A percentile compares a stretch with the other conserved stretches of the same genome.
phyloP scores from a whole-genome alignment of 2,888 invertebrate species.

The Phyllotreta cruciferae region DNA sequence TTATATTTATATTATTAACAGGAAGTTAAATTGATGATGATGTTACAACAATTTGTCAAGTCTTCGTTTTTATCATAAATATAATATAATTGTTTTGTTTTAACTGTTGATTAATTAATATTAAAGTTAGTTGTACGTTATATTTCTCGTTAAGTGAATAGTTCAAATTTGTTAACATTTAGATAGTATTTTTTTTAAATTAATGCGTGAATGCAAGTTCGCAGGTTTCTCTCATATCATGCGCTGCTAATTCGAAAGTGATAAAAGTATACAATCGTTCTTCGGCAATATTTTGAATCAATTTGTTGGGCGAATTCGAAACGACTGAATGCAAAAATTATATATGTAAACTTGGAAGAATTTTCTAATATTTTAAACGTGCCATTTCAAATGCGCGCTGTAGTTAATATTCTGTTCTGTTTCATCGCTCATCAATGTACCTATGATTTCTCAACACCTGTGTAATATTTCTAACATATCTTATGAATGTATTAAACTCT shows the following conservation, averaged over 20 bases:
- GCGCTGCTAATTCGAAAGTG: too few relatives aligned
- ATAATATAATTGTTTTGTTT: slow-evolving; percentile 27
- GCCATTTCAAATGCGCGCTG: not conserved
- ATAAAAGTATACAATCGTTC: too few relatives aligned
- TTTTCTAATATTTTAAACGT: not conserved
- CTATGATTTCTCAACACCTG: slow-evolving; percentile 32
- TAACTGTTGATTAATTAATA: slow-evolving; percentile 16
- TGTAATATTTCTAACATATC: slow-evolving; percentile 46
- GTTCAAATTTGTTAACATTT: slow-evolving; percentile 20
- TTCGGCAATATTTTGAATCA: too few relatives aligned
- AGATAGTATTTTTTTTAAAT: slow-evolving; percentile 8
- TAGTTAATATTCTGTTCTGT: slow-evolving; percentile 12
- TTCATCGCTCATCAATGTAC: slow-evolving; percentile 26
- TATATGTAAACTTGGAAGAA: too few relatives aligned
- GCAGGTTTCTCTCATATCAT: too few relatives aligned
- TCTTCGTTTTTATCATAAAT: slow-evolving; percentile 9
- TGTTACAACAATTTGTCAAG: not conserved
- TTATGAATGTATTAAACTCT: slow-evolving; percentile 43
- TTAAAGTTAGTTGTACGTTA: slow-evolving; percentile 9
- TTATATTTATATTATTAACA: too few relatives aligned
- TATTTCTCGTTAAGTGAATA: slow-evolving; percentile 26
- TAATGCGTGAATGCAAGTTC: not conserved
- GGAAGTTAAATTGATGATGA: too few relatives aligned
- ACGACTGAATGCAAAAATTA: too few relatives aligned
- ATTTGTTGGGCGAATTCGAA: too few relatives aligned